Evolutionary conservation across 2,113 vertebrate species (phyloP), one percentile per base, ranked within the genome.

Genomic region (Grantiella picta): DNA sequence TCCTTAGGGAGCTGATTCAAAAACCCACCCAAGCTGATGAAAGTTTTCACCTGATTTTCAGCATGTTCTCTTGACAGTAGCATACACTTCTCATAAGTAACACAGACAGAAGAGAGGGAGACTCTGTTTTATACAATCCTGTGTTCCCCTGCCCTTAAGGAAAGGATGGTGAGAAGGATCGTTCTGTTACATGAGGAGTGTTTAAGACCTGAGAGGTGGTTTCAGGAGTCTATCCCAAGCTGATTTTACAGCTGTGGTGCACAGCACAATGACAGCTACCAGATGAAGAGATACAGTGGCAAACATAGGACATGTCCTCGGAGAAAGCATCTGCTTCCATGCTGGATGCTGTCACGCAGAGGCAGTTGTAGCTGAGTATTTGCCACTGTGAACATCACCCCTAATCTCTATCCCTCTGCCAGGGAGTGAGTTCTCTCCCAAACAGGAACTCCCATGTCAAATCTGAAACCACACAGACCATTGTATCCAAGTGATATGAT

Each of bases 401-500:
- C 52, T 49, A 63, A 12, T 23, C 29, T 10, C 20, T 3, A 24
- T 12, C 21, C n/a, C 60, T 42, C 8, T 38, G 20, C 42, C 60
- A 86, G 17, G 33, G 9, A 56, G 3, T 17, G 11, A 42, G 11
- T 7, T 35, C 29, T 66, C 29, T 79, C 42, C 42, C 35, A 45
- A 31, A 89, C 60, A 5, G 5, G 13, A 91, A 35, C 10, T 69
- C 1, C 0, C 3, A 7, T 1, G 0, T 53, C 60, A 82, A 65
- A 29, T 31, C 44, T 69, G 40, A 77, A 72, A 63, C 28, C 22
- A 75, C 25, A 44, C 25, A 69, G 44, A 54, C 12, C 33, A 68
- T 8, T 0, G 0, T 5, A 31, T 15, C 50, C 1, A 2, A 53
- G 42, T 28, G 29, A 59, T 44, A 29, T 0, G 2, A 42, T 10